Conservation (phyloP, 2,113 vertebrate species). For the Sardina pilchardus region DNA sequence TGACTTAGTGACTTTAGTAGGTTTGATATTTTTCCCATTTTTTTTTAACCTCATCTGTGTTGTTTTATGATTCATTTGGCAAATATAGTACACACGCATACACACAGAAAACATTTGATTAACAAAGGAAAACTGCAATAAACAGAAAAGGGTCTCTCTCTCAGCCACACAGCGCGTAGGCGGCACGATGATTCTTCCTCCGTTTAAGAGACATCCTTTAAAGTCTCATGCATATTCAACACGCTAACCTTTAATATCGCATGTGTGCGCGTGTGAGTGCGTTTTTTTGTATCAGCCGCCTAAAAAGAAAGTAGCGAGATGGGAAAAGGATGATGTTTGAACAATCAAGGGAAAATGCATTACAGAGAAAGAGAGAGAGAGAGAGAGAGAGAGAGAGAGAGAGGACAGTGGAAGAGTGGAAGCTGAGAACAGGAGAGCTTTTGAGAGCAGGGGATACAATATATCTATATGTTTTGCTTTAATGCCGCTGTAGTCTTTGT, state of each 20-base stretch:
- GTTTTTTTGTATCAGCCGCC: not conserved
- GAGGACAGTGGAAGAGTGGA: too few species aligned
- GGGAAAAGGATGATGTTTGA: not conserved
- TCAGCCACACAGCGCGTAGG: not conserved
- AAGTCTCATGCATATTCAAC: not conserved
- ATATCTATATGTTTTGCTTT: not conserved
- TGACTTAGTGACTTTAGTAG: not conserved
- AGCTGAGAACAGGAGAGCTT: too few species aligned
- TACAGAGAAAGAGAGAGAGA: not conserved
- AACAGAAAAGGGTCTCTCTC: not conserved
- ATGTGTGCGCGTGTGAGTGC: too few species aligned
- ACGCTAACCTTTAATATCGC: not conserved
- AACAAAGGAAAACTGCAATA: not conserved
- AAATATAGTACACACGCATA: not conserved
- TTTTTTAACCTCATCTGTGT: not conserved
- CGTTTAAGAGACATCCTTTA: not conserved
- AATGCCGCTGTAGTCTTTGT: not conserved
- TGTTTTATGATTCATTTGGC: conserved; percentile 3
- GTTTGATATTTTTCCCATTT: conserved; percentile 33
- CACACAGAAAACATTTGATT: not conserved
- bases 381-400: too few species aligned
- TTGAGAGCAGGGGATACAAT: not conserved
- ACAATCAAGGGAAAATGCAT: conserved; percentile 1
- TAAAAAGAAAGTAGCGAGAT: not conserved
- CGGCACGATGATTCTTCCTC: not conserved